Percentiles rank a stretch among this genome's conserved stretches.
These are phyloP conservation scores for Melinaea menophilus DNA, from an alignment of 2,888 invertebrate genomes.

Conservation along the genomic window DNA sequence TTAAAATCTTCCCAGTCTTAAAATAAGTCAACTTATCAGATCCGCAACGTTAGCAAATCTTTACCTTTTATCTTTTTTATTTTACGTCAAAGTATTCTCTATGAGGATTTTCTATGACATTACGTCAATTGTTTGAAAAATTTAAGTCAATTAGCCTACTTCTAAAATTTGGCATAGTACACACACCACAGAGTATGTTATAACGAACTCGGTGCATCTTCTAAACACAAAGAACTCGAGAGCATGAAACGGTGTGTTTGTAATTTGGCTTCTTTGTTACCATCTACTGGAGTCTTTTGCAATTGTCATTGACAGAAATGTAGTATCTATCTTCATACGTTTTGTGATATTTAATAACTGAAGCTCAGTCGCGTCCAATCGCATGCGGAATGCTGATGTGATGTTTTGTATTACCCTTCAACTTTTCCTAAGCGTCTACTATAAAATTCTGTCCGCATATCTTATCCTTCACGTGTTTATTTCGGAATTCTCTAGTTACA, in stretches of 20 bases:
- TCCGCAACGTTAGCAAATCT: no score
- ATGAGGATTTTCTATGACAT: no score
- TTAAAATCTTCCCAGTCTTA: no score
- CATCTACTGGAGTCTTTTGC: constrained; percentile 31
- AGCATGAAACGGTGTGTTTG: constrained; percentile 44
- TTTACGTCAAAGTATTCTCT: no score
- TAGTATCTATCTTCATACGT: constrained; percentile 36
- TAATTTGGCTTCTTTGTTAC: constrained; percentile 59
- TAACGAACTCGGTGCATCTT: constrained; percentile 12
- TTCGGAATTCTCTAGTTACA: constrained; percentile 11
- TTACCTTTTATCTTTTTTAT: no score
- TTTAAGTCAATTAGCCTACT: constrained; percentile 1
- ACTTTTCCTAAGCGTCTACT: constrained; percentile 46
- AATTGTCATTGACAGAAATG: constrained; percentile 41
- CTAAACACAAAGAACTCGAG: constrained; percentile 45
- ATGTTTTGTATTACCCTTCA: constrained; percentile 50
- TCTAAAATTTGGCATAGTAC: not conserved
- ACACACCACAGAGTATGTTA: constrained; percentile 1
- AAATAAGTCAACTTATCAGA: no score
- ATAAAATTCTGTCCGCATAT: constrained; percentile 50
- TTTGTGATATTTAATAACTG: constrained; percentile 53
- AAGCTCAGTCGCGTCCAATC: constrained; percentile 35
- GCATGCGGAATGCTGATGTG: constrained; percentile 48
- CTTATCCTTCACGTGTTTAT: constrained; percentile 52
- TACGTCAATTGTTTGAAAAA: not conserved